phyloP scores from a whole-genome alignment of 1,140 invertebrate species.

The Palaemon carinicauda region DNA sequence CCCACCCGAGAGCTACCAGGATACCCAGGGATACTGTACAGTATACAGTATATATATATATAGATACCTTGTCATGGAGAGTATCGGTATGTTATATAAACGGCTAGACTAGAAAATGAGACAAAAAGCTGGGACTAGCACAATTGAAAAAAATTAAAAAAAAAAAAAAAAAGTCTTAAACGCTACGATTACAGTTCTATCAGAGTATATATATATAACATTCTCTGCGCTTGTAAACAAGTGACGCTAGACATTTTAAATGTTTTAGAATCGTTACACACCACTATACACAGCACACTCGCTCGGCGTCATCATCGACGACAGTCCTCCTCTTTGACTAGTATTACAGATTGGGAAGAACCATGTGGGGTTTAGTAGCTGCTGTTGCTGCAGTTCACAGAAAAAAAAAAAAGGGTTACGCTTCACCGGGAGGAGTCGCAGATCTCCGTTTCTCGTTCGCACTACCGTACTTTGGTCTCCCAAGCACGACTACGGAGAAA shows the following conservation, averaged over 20 bases:
- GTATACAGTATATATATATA: no score
- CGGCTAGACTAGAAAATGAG: constrained; percentile 43
- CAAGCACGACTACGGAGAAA: no score
- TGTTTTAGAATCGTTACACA: no score
- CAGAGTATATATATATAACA: not conserved
- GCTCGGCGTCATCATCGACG: constrained; percentile 18
- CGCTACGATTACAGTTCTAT: not conserved
- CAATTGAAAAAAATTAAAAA: not conserved
- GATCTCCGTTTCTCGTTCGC: no score
- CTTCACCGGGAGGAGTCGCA: no score
- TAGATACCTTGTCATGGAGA: no score
- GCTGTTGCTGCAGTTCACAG: constrained; percentile 13
- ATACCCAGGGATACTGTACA: no score
- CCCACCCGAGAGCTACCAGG: no score
- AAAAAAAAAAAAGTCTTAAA: not conserved
- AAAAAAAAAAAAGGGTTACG: not conserved
- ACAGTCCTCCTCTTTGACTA: constrained; percentile 24
- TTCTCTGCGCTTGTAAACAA: no score
- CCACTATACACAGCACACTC: not conserved
- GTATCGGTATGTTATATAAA: no score
- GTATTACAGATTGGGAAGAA: constrained; percentile 22
- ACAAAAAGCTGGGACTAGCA: constrained; percentile 50
- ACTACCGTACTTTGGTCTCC: no score
- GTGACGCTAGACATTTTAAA: no score
- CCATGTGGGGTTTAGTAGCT: constrained; percentile 6